Evolutionary conservation across 2,888 invertebrate genomes (phyloP).

Genomic region (Apodemia zela): DNA sequence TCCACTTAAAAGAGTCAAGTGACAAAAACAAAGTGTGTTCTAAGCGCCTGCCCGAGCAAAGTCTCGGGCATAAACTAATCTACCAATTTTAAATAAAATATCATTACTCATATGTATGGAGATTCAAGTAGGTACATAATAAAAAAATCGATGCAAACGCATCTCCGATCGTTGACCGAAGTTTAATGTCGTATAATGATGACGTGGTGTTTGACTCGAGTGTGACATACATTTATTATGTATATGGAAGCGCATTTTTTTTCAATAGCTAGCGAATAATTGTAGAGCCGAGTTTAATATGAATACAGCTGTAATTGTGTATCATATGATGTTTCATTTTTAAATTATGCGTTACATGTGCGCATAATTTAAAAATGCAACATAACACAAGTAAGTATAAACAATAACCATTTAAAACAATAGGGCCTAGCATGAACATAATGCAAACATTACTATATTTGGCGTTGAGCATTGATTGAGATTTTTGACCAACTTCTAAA

Average conservation of each 20-base stretch:
- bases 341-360: too few relatives aligned
- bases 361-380: too few relatives aligned
- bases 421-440: too few relatives aligned
- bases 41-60: too few relatives aligned
- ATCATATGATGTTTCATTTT: neutral
- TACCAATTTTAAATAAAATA: neutral
- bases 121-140: slow-evolving; percentile 36
- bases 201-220: neutral
- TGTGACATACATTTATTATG: slow-evolving; percentile 1
- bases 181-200: neutral
- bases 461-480: too few relatives aligned
- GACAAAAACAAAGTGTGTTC: too few relatives aligned
- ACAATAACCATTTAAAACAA: too few relatives aligned
- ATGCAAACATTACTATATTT: too few relatives aligned
- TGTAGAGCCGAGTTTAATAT: neutral
- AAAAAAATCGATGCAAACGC: slow-evolving; percentile 36
- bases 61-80: neutral
- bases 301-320: neutral
- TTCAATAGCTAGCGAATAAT: neutral
- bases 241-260: neutral
- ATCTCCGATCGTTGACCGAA: slow-evolving; percentile 37
- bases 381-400: too few relatives aligned
- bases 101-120: slow-evolving; percentile 35
- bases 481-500: too few relatives aligned
- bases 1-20: too few relatives aligned